Evolutionary conservation across 2,888 invertebrate species (phyloP).

Genomic region (Auanema freiburgensis): DNA sequence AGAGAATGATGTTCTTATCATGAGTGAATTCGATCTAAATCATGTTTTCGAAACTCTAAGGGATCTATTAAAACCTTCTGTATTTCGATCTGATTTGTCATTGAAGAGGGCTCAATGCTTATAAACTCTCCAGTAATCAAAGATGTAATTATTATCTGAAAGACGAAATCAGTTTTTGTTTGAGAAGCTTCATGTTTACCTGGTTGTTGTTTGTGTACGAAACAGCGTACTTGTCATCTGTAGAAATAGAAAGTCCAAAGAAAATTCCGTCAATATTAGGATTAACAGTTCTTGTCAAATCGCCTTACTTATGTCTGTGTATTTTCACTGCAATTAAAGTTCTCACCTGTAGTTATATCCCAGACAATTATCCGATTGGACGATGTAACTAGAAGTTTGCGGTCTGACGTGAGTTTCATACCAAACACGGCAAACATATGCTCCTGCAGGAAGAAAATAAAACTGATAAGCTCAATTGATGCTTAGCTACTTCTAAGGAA

Average conservation of each 20-base stretch:
- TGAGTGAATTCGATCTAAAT: constrained; percentile 25
- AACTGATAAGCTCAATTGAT: not conserved
- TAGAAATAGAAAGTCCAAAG: constrained; percentile 77
- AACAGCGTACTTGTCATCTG: constrained; percentile 92
- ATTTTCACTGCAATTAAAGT: too few species aligned
- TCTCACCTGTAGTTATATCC: constrained; percentile 84
- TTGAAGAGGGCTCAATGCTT: constrained; percentile 81
- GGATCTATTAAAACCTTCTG: constrained; percentile 64
- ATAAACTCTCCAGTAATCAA: constrained; percentile 90
- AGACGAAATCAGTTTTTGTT: not conserved
- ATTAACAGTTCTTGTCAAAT: constrained; percentile 83
- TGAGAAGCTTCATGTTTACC: constrained; percentile 67
- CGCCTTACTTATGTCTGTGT: constrained; percentile 72
- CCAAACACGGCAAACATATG: constrained; percentile 96
- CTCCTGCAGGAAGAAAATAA: constrained; percentile 71
- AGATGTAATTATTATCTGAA: constrained; percentile 73
- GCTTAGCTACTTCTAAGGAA: constrained; percentile 78
- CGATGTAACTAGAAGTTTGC: constrained; percentile 89
- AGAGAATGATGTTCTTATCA: constrained; percentile 41
- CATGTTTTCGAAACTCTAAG: constrained; percentile 1
- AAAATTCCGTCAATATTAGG: constrained; percentile 88
- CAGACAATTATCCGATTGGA: constrained; percentile 94
- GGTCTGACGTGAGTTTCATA: constrained; percentile 84
- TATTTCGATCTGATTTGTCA: constrained; percentile 72
- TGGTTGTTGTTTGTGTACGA: constrained; percentile 95